These are phyloP conservation scores for Euborellia annulipes DNA, from an alignment of 1,140 invertebrate species.

Conservation along the genomic window DNA sequence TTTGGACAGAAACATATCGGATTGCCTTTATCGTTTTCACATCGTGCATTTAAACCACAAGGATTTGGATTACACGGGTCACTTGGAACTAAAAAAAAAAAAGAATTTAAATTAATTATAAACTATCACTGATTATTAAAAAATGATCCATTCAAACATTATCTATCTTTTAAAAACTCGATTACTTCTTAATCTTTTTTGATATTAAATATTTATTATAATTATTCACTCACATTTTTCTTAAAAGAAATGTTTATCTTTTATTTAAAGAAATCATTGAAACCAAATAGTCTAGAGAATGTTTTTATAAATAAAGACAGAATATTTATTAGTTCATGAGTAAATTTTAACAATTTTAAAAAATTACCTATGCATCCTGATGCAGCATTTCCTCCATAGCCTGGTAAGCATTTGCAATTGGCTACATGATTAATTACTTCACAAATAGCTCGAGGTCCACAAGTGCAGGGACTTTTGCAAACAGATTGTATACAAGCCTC, in stretches of 20 bases:
- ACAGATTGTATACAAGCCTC: constrained; percentile 58
- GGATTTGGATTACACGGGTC: constrained; percentile 70
- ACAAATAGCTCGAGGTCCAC: constrained; percentile 57
- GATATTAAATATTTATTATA: neutral
- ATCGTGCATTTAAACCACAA: constrained; percentile 66
- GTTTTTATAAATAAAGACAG: too few species aligned
- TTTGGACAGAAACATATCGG: constrained; percentile 81
- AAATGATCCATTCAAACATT: too few species aligned
- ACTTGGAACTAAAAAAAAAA: constrained; percentile 35
- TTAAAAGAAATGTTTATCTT: too few species aligned
- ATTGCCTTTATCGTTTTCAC: constrained; percentile 70
- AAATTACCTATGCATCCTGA: constrained; percentile 29
- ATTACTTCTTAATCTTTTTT: neutral
- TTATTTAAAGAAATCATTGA: too few species aligned
- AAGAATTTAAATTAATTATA: constrained; percentile 11
- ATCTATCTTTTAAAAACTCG: too few species aligned
- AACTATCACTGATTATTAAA: neutral
- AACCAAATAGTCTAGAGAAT: too few species aligned
- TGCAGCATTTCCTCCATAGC: constrained; percentile 53
- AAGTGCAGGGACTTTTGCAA: constrained; percentile 58
- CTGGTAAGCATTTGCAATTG: constrained; percentile 57
- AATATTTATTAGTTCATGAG: too few species aligned
- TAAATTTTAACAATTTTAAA: too few species aligned
- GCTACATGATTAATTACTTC: constrained; percentile 56
- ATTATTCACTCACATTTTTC: too few species aligned